A percentile compares a stretch with the other conserved stretches of the same genome.
Evolutionary conservation across 2,113 vertebrate genomes (phyloP).

Genomic region (Ochotona princeps): DNA sequence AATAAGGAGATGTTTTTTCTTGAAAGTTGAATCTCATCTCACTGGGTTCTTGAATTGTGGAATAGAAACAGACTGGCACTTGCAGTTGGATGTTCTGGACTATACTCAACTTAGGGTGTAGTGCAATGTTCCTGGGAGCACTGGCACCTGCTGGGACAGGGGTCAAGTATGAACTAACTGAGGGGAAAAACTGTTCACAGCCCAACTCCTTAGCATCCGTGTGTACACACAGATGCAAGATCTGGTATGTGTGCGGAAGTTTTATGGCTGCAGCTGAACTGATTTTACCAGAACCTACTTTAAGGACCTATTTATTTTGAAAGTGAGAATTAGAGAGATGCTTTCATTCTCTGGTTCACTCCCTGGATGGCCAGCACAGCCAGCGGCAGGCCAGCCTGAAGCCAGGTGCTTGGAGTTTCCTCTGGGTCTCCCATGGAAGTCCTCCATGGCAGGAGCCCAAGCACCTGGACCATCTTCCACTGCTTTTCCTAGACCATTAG

Average conservation of each 20-base stretch:
- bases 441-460: no score
- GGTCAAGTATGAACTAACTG: rapidly evolving
- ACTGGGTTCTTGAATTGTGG: neutral
- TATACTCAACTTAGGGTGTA: neutral
- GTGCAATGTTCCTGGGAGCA: neutral
- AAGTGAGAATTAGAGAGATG: no score
- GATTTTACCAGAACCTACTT: neutral
- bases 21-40: neutral
- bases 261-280: neutral
- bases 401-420: no score
- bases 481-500: no score
- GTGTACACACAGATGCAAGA: no score
- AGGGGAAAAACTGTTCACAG: neutral
- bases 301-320: no score
- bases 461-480: no score
- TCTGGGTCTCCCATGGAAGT: no score
- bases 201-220: neutral
- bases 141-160: neutral
- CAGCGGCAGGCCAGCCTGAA: no score
- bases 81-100: neutral
- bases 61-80: neutral
- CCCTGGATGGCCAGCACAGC: no score
- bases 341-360: no score
- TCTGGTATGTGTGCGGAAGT: neutral
- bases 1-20: neutral